Conservation (phyloP, 1,140 invertebrate genomes). For the Sarcophaga bullata region DNA sequence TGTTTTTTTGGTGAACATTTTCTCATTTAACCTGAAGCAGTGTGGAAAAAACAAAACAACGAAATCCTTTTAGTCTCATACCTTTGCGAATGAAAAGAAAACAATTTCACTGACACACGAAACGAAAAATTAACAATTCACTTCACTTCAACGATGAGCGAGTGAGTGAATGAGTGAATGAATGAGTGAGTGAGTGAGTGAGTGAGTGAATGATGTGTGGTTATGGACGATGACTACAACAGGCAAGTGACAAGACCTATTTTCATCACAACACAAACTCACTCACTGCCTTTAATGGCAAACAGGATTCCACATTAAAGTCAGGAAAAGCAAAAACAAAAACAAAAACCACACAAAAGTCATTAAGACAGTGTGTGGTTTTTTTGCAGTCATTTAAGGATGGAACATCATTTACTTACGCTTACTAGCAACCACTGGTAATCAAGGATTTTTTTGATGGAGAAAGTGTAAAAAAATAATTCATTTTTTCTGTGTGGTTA, state of each 20-base stretch:
- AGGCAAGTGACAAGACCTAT: not conserved
- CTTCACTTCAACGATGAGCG: not conserved
- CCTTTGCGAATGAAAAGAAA: not conserved
- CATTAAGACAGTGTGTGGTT: not conserved
- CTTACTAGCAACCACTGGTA: too few relatives aligned
- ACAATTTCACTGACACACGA: not conserved
- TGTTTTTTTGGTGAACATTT: not conserved
- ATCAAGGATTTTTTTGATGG: too few relatives aligned
- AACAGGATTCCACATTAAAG: too few relatives aligned
- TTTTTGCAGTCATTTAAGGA: too few relatives aligned
- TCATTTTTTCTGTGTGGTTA: too few relatives aligned
- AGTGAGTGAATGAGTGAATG: not conserved
- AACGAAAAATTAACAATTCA: not conserved
- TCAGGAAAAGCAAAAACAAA: not conserved
- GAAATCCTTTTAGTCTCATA: not conserved
- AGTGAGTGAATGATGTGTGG: not conserved
- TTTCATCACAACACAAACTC: not conserved
- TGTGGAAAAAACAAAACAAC: not conserved
- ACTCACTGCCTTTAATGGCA: not conserved
- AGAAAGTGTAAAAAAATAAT: too few relatives aligned
- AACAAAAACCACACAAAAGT: constrained; percentile 8
- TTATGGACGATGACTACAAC: not conserved
- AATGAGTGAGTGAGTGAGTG: not conserved
- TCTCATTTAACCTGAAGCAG: not conserved
- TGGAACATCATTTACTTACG: too few relatives aligned